Percentiles rank a stretch among this genome's conserved stretches.
phyloP scores from a whole-genome alignment of 2,888 invertebrate genomes.

The Barypeithes pellucidus region DNA sequence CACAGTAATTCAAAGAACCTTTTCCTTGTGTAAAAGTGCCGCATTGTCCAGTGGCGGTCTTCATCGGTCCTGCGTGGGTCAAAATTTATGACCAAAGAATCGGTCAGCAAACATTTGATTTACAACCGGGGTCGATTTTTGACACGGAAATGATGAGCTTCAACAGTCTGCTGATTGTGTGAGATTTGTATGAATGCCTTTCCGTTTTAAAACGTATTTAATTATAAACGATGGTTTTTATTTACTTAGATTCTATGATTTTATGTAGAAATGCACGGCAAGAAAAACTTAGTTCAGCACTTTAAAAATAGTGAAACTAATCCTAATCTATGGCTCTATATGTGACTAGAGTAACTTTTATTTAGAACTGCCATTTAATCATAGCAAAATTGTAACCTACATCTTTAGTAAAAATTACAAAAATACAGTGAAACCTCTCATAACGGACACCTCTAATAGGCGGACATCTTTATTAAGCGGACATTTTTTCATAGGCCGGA shows the following conservation, averaged over 20 bases:
- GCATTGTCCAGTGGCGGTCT: slow-evolving; percentile 69
- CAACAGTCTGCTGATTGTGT: slow-evolving; percentile 33
- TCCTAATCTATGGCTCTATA: too few species aligned
- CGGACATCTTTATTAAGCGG: too few species aligned
- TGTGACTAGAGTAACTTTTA: too few species aligned
- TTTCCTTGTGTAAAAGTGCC: slow-evolving; percentile 59
- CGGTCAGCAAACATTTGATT: slow-evolving; percentile 62
- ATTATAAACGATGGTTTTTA: slow-evolving; percentile 25
- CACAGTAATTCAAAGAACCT: slow-evolving; percentile 17
- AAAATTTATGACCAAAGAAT: slow-evolving; percentile 64
- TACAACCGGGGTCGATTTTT: slow-evolving; percentile 58
- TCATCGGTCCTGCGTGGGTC: slow-evolving; percentile 61
- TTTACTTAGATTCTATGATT: not conserved
- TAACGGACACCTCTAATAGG: too few species aligned
- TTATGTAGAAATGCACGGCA: too few species aligned
- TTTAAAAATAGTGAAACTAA: too few species aligned
- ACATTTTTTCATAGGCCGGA: too few species aligned
- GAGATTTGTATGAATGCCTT: slow-evolving; percentile 39
- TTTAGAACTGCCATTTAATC: too few species aligned
- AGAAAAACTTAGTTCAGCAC: too few species aligned
- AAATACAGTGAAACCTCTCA: too few species aligned
- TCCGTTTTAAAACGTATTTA: slow-evolving; percentile 48
- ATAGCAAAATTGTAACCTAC: too few species aligned
- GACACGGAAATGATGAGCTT: slow-evolving; percentile 47
- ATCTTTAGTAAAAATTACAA: too few species aligned